Conservation (phyloP, 1,140 invertebrate species). For the Neuroterus valhalla region DNA sequence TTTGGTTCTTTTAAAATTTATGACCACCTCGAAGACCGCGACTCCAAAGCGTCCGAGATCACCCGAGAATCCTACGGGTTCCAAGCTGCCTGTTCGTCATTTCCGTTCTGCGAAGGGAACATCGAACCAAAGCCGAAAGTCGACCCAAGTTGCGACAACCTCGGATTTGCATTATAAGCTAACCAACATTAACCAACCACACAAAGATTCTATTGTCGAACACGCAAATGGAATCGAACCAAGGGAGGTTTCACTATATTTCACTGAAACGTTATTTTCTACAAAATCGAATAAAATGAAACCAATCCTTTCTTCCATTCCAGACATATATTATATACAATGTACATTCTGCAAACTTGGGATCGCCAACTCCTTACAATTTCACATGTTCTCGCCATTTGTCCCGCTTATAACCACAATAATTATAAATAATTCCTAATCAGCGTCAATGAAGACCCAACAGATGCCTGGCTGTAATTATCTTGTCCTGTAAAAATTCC, state of each 20-base stretch:
- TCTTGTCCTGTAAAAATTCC: no score
- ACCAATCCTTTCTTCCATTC: conserved; percentile 18
- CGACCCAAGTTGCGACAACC: conserved; percentile 25
- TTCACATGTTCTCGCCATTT: no score
- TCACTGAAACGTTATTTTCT: conserved; percentile 25
- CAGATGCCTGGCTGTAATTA: no score
- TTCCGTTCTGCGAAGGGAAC: conserved; percentile 31
- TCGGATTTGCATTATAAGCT: conserved; percentile 29
- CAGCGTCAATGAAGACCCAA: no score
- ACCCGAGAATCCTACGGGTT: conserved; percentile 12
- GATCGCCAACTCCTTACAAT: no score
- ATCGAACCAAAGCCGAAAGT: conserved; percentile 20
- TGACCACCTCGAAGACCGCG: conserved; percentile 43
- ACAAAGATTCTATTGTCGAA: conserved; percentile 26
- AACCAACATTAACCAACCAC: conserved; percentile 30
- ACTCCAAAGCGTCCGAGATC: conserved; percentile 30
- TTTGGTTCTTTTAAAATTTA: conserved; percentile 45
- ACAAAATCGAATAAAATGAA: conserved; percentile 21
- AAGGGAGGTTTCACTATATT: conserved; percentile 21
- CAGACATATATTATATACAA: background rate
- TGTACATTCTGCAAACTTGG: background rate
- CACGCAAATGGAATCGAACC: conserved; percentile 18
- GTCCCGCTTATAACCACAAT: no score
- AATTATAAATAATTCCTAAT: no score
- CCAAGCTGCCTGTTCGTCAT: conserved; percentile 34